Evolutionary conservation across 1,140 invertebrate species (phyloP).

Genomic region (Mamestra configurata): DNA sequence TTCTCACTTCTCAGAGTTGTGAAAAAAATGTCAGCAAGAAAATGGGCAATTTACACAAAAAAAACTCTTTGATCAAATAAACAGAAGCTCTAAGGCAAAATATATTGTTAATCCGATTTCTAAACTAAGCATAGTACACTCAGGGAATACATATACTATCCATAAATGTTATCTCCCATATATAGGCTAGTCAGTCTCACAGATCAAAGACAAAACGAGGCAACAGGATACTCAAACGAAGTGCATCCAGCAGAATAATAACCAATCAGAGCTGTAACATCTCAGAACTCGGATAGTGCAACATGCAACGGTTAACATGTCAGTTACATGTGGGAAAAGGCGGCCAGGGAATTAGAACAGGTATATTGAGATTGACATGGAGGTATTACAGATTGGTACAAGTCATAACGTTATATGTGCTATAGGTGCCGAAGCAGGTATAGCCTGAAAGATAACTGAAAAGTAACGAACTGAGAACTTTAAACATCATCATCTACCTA

Average conservation of each 20-base stretch:
- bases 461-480: too few species aligned
- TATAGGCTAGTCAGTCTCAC: not conserved
- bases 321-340: not conserved
- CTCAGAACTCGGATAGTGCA: not conserved
- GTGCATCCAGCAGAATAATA: conserved; percentile 16
- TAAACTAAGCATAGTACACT: too few species aligned
- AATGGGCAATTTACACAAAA: too few species aligned
- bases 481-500: too few species aligned
- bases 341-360: conserved; percentile 13
- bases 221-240: not conserved
- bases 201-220: not conserved
- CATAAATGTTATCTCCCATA: too few species aligned
- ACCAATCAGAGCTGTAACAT: conserved; percentile 28
- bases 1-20: too few species aligned
- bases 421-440: not conserved
- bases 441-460: too few species aligned
- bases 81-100: too few species aligned
- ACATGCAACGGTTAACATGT: conserved; percentile 5
- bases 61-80: too few species aligned
- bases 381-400: conserved; percentile 15
- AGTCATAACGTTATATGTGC: not conserved
- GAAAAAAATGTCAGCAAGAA: too few species aligned
- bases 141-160: too few species aligned
- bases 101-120: too few species aligned
- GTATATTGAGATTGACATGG: not conserved